phyloP scores from a whole-genome alignment of 2,113 vertebrate genomes.

The Cephalophus harveyi region DNA sequence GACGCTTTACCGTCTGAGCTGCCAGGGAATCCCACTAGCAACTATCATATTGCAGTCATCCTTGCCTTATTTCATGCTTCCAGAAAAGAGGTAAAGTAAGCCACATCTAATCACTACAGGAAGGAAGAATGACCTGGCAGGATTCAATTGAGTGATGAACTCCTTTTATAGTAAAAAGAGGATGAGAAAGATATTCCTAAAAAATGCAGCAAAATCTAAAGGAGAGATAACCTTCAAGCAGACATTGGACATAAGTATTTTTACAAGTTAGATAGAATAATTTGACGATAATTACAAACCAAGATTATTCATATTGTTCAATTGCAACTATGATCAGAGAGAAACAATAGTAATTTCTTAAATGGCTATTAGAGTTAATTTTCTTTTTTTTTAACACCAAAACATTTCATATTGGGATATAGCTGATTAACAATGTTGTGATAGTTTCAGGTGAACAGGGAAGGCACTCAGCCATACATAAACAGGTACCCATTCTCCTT shows the following conservation, averaged over 20 bases:
- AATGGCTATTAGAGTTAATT: background rate
- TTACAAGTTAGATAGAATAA: background rate
- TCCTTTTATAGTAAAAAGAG: background rate
- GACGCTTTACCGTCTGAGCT: background rate
- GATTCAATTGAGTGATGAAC: background rate
- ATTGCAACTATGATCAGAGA: background rate
- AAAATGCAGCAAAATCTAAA: slow-evolving; percentile 1
- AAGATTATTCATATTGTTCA: background rate
- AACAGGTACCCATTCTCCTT: background rate
- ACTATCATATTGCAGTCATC: background rate
- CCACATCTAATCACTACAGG: background rate
- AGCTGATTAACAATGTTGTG: background rate
- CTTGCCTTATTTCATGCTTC: background rate
- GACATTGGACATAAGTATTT: background rate
- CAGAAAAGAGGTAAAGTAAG: background rate
- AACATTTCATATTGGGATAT: background rate
- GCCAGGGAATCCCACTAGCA: background rate
- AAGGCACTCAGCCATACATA: background rate
- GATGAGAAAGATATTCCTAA: background rate
- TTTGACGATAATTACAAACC: background rate
- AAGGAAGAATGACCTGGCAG: background rate
- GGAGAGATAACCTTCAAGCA: background rate
- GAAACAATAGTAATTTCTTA: background rate
- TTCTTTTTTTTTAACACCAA: background rate
- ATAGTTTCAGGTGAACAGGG: background rate